Evolutionary conservation across 2,888 invertebrate genomes (phyloP).

Genomic region (Ectemnius cavifrons): DNA sequence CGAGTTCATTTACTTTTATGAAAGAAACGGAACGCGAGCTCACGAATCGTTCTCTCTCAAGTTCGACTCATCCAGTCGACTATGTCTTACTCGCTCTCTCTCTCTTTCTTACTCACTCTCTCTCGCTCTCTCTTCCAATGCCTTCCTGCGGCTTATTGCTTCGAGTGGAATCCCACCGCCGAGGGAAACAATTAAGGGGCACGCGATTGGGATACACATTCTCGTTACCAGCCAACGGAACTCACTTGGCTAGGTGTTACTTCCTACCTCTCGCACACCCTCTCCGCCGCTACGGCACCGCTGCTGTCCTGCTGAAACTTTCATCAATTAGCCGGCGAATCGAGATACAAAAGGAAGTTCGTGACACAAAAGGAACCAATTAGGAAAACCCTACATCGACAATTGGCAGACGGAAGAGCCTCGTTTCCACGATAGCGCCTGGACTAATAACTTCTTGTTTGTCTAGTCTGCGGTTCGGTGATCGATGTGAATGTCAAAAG

Average conservation of each 20-base stretch:
- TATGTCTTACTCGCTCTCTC: slow-evolving; percentile 20
- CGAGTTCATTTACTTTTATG: slow-evolving; percentile 69
- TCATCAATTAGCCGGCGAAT: slow-evolving; percentile 56
- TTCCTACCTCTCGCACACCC: slow-evolving; percentile 18
- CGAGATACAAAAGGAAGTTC: slow-evolving; percentile 50
- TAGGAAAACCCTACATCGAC: slow-evolving; percentile 35
- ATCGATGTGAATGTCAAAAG: no score
- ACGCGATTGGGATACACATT: slow-evolving; percentile 57
- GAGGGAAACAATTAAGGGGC: slow-evolving; percentile 58
- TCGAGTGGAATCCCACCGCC: slow-evolving; percentile 25
- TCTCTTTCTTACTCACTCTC: slow-evolving; percentile 29
- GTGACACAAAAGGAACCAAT: slow-evolving; percentile 32
- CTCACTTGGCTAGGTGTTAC: slow-evolving; percentile 40
- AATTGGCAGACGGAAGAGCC: no score
- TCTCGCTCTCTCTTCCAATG: slow-evolving; percentile 29
- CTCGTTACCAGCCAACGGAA: slow-evolving; percentile 45
- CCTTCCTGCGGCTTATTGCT: slow-evolving; percentile 51
- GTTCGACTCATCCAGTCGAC: slow-evolving; percentile 20
- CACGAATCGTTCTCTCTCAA: not conserved
- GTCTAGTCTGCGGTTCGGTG: no score
- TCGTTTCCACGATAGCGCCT: no score
- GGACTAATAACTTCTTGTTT: no score
- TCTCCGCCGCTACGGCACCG: not conserved
- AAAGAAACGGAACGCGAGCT: slow-evolving; percentile 51
- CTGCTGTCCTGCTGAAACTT: slow-evolving; percentile 32